These are phyloP conservation scores for Lycaon pictus DNA, from an alignment of 2,113 vertebrate genomes.

Conservation along the genomic window DNA sequence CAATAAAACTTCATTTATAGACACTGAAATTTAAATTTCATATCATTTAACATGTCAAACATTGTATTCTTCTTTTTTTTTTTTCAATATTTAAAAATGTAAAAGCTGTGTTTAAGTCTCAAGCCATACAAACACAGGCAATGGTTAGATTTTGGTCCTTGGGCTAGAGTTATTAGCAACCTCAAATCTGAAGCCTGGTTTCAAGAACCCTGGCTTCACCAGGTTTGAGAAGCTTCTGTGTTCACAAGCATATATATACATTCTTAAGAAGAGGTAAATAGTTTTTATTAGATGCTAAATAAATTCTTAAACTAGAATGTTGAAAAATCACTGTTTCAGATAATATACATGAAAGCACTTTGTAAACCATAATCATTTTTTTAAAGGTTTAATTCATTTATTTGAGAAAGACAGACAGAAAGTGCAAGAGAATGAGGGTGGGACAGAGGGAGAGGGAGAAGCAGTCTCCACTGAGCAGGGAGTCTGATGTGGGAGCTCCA, in stretches of 20 bases:
- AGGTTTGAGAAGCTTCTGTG: background rate
- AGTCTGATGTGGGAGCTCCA: no score
- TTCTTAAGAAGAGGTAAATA: background rate
- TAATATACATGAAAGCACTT: background rate
- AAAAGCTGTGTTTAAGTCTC: background rate
- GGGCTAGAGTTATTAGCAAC: background rate
- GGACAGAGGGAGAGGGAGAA: background rate
- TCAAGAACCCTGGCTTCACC: background rate
- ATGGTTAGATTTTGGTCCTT: background rate
- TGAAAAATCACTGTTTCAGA: background rate
- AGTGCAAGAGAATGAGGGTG: no score
- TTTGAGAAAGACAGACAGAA: background rate
- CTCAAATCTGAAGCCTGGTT: background rate
- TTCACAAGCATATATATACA: background rate
- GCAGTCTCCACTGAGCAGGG: background rate
- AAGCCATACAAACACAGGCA: background rate
- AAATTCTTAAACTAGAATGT: background rate
- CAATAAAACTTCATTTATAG: background rate
- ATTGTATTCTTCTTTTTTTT: background rate
- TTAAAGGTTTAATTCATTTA: background rate
- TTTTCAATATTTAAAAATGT: background rate
- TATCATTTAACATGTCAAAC: background rate
- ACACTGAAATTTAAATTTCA: background rate
- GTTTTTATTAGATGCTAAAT: background rate
- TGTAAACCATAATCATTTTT: background rate